Evolutionary conservation across 2,888 invertebrate species (phyloP).

Genomic region (Mylabris sibirica): DNA sequence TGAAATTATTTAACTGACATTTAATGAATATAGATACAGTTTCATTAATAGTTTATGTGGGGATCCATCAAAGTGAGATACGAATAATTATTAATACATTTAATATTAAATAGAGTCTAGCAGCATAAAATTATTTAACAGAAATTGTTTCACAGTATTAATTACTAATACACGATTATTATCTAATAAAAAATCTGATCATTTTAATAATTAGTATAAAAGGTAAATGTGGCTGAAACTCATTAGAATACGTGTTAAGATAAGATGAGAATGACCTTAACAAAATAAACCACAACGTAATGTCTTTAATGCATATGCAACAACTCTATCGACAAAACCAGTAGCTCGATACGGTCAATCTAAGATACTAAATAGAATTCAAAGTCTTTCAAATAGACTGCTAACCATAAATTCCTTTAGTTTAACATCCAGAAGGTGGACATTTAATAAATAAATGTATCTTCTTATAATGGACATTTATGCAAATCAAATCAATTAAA

Average conservation of each 20-base stretch:
- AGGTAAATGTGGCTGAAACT: conserved; percentile 21
- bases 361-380: conserved; percentile 39
- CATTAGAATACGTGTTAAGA: conserved; percentile 34
- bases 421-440: conserved; percentile 26
- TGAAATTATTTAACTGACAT: conserved; percentile 43
- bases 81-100: not conserved
- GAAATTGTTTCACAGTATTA: not conserved
- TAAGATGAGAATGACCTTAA: conserved; percentile 37
- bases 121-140: not conserved
- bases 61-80: not conserved
- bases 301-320: conserved; percentile 42
- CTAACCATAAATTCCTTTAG: conserved; percentile 35
- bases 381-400: conserved; percentile 36
- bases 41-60: not conserved
- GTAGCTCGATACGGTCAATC: conserved; percentile 34
- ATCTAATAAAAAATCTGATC: not conserved
- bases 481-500: conserved; percentile 12
- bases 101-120: too few species aligned
- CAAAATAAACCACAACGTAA: conserved; percentile 38
- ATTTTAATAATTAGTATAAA: conserved; percentile 22
- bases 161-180: not conserved
- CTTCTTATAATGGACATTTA: conserved; percentile 24
- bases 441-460: conserved; percentile 29
- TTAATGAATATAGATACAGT: conserved; percentile 2
- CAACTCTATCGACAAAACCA: conserved; percentile 37